phyloP scores from a whole-genome alignment of 2,113 vertebrate species.

The Phasianus colchicus region DNA sequence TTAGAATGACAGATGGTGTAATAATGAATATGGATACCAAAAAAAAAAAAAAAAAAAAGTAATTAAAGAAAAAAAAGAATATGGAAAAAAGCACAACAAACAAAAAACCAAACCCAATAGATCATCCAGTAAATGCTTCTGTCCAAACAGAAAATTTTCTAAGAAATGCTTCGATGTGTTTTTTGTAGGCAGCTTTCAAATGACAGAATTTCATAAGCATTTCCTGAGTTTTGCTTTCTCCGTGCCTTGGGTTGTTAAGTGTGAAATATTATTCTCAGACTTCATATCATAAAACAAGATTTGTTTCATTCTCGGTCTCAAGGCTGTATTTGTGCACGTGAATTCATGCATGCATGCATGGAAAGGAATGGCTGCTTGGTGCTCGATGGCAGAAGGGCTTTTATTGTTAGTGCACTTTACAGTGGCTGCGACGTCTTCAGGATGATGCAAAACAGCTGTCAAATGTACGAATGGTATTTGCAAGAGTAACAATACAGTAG shows the following conservation, averaged over 20 bases:
- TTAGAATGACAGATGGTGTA: neutral
- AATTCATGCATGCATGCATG: accelerated
- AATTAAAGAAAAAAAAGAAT: neutral
- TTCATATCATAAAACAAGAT: neutral
- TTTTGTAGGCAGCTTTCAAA: neutral
- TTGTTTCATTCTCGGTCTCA: neutral
- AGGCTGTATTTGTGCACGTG: neutral
- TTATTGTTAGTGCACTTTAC: neutral
- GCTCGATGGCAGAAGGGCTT: neutral
- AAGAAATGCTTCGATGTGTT: neutral
- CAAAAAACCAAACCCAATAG: too few relatives aligned
- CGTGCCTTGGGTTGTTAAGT: accelerated
- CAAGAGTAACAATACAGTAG: accelerated
- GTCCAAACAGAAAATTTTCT: neutral
- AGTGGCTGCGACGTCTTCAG: neutral
- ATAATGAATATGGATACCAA: neutral
- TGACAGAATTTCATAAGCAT: neutral
- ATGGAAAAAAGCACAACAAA: neutral
- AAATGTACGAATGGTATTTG: neutral
- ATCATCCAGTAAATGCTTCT: neutral
- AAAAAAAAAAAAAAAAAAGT: neutral
- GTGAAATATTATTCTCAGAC: accelerated
- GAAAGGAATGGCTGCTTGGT: accelerated
- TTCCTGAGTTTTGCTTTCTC: neutral
- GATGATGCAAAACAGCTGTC: neutral